Evolutionary conservation across 2,113 vertebrate genomes (phyloP).

Genomic region (Clarias batrachus): DNA sequence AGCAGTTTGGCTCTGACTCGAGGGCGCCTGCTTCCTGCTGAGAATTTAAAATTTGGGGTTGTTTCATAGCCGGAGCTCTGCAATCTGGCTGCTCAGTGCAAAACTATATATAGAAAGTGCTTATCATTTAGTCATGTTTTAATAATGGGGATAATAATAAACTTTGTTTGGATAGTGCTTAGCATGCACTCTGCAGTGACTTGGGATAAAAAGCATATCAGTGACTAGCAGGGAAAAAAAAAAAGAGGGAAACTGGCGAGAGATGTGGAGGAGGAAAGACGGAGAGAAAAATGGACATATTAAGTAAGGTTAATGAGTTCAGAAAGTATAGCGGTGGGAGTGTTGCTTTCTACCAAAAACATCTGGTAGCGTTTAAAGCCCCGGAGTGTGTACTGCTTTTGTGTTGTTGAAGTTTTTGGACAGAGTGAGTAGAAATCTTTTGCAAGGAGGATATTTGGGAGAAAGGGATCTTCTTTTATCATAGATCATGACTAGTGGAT

Average conservation of each 20-base stretch:
- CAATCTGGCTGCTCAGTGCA: background rate
- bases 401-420: constrained; percentile 63
- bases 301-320: constrained; percentile 53
- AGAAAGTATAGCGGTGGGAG: constrained; percentile 41
- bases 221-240: background rate
- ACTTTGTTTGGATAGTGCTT: constrained; percentile 25
- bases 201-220: constrained; percentile 13
- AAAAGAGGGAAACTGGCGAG: background rate
- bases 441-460: constrained; percentile 46
- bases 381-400: constrained; percentile 55
- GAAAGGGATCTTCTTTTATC: constrained; percentile 33
- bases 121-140: constrained; percentile 37
- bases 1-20: constrained; percentile 9
- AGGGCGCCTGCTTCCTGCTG: constrained; percentile 22
- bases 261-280: background rate
- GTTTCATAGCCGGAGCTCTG: constrained; percentile 3
- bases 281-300: constrained; percentile 13
- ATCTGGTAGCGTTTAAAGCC: constrained; percentile 63
- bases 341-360: constrained; percentile 46
- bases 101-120: constrained; percentile 34
- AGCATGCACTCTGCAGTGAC: background rate
- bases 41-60: constrained; percentile 21
- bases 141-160: constrained; percentile 41
- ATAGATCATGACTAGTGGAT: constrained; percentile 47
- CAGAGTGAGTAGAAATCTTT: constrained; percentile 57